Conservation (phyloP, 1,140 invertebrate species). For the Orussus abietinus region DNA sequence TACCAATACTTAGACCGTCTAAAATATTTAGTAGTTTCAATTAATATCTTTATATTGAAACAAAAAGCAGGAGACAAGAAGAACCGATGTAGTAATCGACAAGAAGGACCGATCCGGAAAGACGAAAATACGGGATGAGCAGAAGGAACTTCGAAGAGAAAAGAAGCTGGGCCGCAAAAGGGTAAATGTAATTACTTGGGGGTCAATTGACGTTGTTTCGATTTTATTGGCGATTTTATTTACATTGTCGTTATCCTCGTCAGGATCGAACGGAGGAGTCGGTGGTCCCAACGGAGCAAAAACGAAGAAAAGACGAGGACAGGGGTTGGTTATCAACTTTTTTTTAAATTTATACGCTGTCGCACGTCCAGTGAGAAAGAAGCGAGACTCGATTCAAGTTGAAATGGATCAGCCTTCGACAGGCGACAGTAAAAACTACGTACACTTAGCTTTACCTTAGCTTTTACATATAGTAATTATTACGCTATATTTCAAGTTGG, state of each 20-base stretch:
- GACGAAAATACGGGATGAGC: conserved; percentile 61
- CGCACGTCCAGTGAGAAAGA: too few relatives aligned
- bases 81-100: conserved; percentile 54
- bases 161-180: conserved; percentile 72
- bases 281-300: conserved; percentile 60
- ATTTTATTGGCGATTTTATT: too few relatives aligned
- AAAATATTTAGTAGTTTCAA: neutral
- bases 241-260: conserved; percentile 7
- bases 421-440: too few relatives aligned
- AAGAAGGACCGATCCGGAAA: conserved; percentile 67
- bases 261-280: conserved; percentile 69
- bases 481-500: too few relatives aligned
- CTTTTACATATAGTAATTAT: too few relatives aligned
- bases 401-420: too few relatives aligned
- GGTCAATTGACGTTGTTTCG: too few relatives aligned
- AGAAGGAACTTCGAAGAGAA: conserved; percentile 70
- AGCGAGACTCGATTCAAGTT: too few relatives aligned
- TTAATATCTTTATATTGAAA: conserved; percentile 2
- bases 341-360: conserved; percentile 13
- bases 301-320: conserved; percentile 69
- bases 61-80: conserved; percentile 49
- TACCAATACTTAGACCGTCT: neutral
- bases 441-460: too few relatives aligned
- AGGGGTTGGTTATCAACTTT: conserved; percentile 58
- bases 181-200: conserved; percentile 55